Evolutionary conservation across 2,113 vertebrate species (phyloP), one percentile per base, ranked within the genome.

Genomic region (Carassius gibelio): DNA sequence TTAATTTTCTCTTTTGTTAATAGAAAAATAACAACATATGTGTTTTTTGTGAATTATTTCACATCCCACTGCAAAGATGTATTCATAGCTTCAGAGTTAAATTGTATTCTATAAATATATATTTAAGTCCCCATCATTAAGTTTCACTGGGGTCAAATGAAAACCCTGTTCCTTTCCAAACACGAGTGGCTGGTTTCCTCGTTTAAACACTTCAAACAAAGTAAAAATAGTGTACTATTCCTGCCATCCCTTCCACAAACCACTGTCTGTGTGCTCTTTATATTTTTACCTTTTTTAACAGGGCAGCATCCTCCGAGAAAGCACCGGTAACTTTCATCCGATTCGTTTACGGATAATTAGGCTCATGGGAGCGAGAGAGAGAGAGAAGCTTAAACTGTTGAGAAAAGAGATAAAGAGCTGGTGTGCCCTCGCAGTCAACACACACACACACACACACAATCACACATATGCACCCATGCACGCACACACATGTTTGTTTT

Each of bases 261-360:
- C 0, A 76, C 26, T 36, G 26, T 19, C 30, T 57, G 62, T 48
- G 82, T 75, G 80, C 52, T 80, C n/a, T 86, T 34, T 85, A 23
- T 17, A 66, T 66, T 92, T 89, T 93, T n/a, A 38, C 87, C 79
- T 88, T 86, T 85, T 90, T 81, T 81, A 30, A 82, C 23, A 76
- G 52, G 82, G 34, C 90, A 91, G 89, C 82, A 88, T 89, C 84
- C 87, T 92, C 85, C 84, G 90, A 15, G 77, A 72, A 92, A 89
- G 92, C 93, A 88, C 89, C 89, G 91, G 90, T 94, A 85, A 94
- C 89, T 94, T 92, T 92, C 87, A 71, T 81, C 77, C 15, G 7
- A 83, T 87, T 85, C 84, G 14, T 86, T 84, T 90, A 81, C 83
- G 85, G 68, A 88, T 96, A 95, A 95, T 95, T 94, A 93, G 91